Percentiles rank a stretch among this genome's conserved stretches.
Conservation (phyloP, 2,888 invertebrate genomes). For the Mesorhabditis spiculigera region DNA sequence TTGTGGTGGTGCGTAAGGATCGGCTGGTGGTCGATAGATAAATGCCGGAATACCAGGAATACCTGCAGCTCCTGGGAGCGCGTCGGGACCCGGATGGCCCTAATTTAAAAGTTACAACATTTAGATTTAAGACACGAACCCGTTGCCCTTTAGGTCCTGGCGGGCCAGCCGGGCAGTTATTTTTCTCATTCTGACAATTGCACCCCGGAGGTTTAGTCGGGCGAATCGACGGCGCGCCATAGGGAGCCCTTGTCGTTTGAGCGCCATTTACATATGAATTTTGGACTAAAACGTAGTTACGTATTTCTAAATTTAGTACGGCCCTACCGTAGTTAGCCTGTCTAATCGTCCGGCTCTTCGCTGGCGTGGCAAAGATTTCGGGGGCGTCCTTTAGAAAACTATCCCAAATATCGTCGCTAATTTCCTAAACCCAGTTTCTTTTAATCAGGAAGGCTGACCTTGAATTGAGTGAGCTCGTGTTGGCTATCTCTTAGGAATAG, state of each 20-base stretch:
- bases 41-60: not conserved
- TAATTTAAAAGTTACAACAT: not conserved
- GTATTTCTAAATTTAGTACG: not conserved
- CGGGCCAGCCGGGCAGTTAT: constrained; percentile 6
- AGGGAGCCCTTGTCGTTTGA: not conserved
- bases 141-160: not conserved
- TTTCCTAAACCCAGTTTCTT: no score
- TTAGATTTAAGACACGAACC: not conserved
- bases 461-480: not conserved
- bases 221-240: constrained; percentile 1
- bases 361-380: not conserved
- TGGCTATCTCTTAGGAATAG: not conserved
- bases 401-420: no score
- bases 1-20: not conserved
- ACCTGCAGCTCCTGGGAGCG: constrained; percentile 1
- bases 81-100: not conserved
- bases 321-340: not conserved
- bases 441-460: not conserved
- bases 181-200: not conserved
- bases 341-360: not conserved
- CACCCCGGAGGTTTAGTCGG: not conserved
- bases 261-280: not conserved
- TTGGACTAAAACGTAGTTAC: constrained; percentile 2
- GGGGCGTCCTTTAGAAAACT: not conserved
- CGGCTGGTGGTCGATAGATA: not conserved